Conservation (phyloP, 2,888 invertebrate species). For the Heliconius charithonia region DNA sequence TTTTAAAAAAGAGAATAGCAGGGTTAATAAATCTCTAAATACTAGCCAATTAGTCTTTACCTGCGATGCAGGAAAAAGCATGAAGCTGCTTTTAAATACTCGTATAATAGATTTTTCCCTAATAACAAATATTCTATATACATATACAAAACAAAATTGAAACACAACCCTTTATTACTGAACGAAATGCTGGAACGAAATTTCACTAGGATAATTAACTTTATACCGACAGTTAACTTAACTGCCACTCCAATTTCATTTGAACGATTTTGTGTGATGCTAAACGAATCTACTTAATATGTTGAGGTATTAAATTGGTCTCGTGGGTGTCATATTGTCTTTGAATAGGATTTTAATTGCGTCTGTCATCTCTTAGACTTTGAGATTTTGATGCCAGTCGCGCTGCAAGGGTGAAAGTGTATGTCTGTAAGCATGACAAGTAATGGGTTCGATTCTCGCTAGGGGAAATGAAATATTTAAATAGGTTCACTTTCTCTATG, state of each 20-base stretch:
- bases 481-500: not conserved
- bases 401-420: not conserved
- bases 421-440: not conserved
- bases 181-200: constrained; percentile 1
- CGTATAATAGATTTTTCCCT: not conserved
- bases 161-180: constrained; percentile 8
- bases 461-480: not conserved
- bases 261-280: constrained; percentile 29
- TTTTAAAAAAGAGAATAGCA: too few species aligned
- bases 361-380: not conserved
- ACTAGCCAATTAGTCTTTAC: too few species aligned
- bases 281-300: constrained; percentile 28
- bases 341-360: not conserved
- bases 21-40: too few species aligned
- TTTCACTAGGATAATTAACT: constrained; percentile 20
- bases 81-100: too few species aligned
- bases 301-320: constrained; percentile 13
- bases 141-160: not conserved
- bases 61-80: too few species aligned
- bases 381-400: not conserved
- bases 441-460: not conserved
- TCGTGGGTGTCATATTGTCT: not conserved
- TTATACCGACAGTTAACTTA: constrained; percentile 22
- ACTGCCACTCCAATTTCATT: constrained; percentile 21
- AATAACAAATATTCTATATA: not conserved